Conservation (phyloP, 1,140 invertebrate genomes). For the Potamilus streckersoni region DNA sequence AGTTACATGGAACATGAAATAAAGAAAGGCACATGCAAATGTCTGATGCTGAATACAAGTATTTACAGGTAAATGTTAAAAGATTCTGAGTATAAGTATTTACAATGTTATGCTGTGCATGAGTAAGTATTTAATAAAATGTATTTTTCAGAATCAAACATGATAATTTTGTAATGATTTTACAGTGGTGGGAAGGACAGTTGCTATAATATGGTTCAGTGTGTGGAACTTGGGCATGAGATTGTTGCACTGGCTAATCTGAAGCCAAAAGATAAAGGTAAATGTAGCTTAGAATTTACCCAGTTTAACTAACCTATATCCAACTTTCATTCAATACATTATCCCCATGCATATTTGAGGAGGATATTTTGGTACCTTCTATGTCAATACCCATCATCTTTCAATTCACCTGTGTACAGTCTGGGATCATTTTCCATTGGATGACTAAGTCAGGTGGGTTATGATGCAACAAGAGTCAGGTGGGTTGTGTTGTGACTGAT, state of each 20-base stretch:
- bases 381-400: too few species aligned
- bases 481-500: too few species aligned
- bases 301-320: too few species aligned
- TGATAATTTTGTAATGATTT: conserved; percentile 15
- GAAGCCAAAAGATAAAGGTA: conserved; percentile 86
- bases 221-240: conserved; percentile 93
- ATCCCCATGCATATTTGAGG: too few species aligned
- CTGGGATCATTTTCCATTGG: too few species aligned
- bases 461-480: too few species aligned
- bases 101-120: not conserved
- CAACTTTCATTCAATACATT: too few species aligned
- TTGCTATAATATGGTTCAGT: conserved; percentile 99
- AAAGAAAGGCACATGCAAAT: not conserved
- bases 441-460: too few species aligned
- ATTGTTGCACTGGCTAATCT: conserved; percentile 97
- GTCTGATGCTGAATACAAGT: not conserved
- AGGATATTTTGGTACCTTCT: too few species aligned
- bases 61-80: not conserved
- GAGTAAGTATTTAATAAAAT: too few species aligned
- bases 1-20: too few species aligned
- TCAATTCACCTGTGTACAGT: too few species aligned
- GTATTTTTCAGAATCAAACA: not conserved
- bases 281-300: conserved; percentile 1
- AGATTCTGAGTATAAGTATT: not conserved
- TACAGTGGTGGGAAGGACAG: conserved; percentile 99